Evolutionary conservation across 1,140 invertebrate genomes (phyloP).

Genomic region (Caenorhabditis briggsae): DNA sequence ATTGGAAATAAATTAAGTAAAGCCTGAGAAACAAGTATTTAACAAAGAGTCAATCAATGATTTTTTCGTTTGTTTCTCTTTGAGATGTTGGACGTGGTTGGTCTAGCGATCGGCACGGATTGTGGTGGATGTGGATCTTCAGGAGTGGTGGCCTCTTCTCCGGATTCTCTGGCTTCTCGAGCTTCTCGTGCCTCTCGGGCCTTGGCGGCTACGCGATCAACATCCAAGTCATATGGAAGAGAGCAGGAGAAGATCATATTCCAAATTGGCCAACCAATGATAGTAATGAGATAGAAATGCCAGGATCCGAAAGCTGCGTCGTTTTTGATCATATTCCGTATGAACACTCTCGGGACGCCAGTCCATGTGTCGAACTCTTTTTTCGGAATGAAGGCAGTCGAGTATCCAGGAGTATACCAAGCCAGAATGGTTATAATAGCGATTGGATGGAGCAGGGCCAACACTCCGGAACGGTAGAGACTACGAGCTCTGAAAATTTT

Average conservation of each 20-base stretch:
- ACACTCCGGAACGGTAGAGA: not conserved
- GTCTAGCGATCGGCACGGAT: no score
- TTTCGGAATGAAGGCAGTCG: not conserved
- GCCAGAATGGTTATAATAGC: not conserved
- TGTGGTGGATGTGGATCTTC: no score
- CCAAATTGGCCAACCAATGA: not conserved
- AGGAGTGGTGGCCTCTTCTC: not conserved
- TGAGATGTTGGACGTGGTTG: no score
- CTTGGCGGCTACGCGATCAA: not conserved
- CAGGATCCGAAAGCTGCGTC: not conserved
- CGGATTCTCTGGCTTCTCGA: no score
- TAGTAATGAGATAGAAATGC: not conserved
- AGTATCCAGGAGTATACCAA: not conserved
- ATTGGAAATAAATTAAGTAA: no score
- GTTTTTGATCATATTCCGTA: not conserved
- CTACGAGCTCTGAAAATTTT: slow-evolving; percentile 2
- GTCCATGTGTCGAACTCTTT: not conserved
- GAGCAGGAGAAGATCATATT: slow-evolving; percentile 24
- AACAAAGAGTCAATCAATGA: no score
- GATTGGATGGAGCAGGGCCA: not conserved
- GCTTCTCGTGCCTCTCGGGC: no score
- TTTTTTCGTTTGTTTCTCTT: no score
- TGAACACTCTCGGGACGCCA: not conserved
- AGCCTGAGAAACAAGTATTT: no score
- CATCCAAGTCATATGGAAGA: not conserved